A percentile compares a stretch with the other conserved stretches of the same genome.
Evolutionary conservation across 1,140 invertebrate species (phyloP).

Genomic region (Polypedilum pembai): DNA sequence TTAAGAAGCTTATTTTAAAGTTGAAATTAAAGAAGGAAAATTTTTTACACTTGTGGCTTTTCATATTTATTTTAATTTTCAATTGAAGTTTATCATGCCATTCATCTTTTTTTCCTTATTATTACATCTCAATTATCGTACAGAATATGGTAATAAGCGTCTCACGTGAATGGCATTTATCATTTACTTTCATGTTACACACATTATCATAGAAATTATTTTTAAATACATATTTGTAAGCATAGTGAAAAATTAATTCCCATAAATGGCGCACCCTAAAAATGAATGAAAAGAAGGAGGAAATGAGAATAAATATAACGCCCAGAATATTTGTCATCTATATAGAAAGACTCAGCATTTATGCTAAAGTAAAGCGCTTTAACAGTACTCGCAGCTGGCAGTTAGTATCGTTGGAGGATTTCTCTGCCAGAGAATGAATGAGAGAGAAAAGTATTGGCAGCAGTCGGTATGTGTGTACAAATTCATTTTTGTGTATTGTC

Average conservation of each 20-base stretch:
- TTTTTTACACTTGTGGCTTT: too few species aligned
- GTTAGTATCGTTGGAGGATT: background rate
- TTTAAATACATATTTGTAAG: background rate
- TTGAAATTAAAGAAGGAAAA: too few species aligned
- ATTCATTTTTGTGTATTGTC: constrained; percentile 21
- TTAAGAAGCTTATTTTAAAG: too few species aligned
- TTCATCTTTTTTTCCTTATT: too few species aligned
- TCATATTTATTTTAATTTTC: too few species aligned
- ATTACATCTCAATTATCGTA: too few species aligned
- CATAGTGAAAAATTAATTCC: background rate
- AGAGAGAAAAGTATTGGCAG: constrained; percentile 10
- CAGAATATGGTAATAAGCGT: too few species aligned
- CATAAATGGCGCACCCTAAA: background rate
- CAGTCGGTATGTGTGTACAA: background rate
- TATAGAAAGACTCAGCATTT: constrained; percentile 24
- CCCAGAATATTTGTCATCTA: constrained; percentile 6
- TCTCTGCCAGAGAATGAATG: background rate
- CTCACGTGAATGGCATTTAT: too few species aligned
- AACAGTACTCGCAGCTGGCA: background rate
- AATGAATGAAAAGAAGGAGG: background rate
- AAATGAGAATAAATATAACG: constrained; percentile 10
- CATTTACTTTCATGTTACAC: too few species aligned
- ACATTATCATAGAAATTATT: background rate
- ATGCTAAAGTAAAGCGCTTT: constrained; percentile 24
- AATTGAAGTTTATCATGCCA: too few species aligned